These are phyloP conservation scores for Malurus splendens DNA, from an alignment of 2,797 vertebrate genomes.

Conservation along the genomic window DNA sequence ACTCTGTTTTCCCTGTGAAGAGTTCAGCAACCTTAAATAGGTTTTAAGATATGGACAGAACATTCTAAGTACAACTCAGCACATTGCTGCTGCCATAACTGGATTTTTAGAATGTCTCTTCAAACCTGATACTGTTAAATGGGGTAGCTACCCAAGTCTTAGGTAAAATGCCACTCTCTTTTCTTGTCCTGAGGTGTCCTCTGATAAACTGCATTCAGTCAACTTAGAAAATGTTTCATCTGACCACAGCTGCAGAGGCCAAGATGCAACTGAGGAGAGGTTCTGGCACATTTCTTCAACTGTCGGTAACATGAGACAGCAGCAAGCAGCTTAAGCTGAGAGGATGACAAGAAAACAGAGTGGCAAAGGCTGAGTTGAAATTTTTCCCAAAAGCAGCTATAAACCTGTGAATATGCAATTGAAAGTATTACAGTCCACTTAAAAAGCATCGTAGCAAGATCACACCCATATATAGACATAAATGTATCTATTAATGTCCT, in stretches of 20 bases:
- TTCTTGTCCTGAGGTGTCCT: conserved; percentile 5
- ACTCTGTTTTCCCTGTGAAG: not conserved
- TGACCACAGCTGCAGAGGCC: not conserved
- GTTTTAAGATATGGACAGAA: not conserved
- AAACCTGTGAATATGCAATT: not conserved
- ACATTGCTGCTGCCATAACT: not conserved
- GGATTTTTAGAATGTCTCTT: not conserved
- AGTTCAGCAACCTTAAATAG: not conserved
- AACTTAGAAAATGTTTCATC: not conserved
- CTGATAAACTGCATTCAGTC: not conserved
- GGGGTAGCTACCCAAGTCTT: not conserved
- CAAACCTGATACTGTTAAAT: not conserved
- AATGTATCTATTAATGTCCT: not conserved
- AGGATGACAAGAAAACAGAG: not conserved
- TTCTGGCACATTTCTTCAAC: not conserved
- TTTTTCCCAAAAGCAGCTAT: not conserved
- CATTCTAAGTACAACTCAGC: not conserved
- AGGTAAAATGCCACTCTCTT: not conserved
- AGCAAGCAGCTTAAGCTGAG: not conserved
- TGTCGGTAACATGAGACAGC: not conserved
- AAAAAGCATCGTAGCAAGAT: not conserved
- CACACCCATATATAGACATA: not conserved
- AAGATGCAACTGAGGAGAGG: not conserved
- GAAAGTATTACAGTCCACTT: not conserved
- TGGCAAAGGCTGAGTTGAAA: not conserved